Conservation (phyloP, 1,140 invertebrate genomes). For the Conus betulinus region DNA sequence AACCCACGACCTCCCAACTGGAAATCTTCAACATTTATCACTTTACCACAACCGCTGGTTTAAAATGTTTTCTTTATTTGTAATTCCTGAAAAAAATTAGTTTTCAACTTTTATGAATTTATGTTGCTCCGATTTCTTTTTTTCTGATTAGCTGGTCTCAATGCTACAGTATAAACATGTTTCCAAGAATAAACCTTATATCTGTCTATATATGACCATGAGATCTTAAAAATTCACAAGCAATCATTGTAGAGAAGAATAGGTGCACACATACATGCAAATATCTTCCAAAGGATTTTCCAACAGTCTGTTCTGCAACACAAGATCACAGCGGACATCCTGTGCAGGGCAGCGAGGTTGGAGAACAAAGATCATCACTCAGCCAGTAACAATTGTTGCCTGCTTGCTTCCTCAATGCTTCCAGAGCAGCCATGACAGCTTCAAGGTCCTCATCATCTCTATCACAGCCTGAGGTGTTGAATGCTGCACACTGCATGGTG, state of each 20-base stretch:
- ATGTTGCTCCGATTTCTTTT: too few relatives aligned
- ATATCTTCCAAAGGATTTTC: constrained; percentile 22
- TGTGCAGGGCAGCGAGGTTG: constrained; percentile 15
- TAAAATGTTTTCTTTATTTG: too few relatives aligned
- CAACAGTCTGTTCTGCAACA: constrained; percentile 23
- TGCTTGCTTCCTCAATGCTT: constrained; percentile 6
- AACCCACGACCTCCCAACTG: too few relatives aligned
- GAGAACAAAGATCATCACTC: constrained; percentile 28
- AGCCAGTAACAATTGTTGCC: constrained; percentile 40
- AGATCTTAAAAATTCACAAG: too few relatives aligned
- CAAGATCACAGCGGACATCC: constrained; percentile 31
- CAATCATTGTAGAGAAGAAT: background rate
- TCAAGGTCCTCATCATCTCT: constrained; percentile 19
- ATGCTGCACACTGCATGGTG: constrained; percentile 40
- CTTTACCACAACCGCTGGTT: too few relatives aligned
- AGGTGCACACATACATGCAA: constrained; percentile 24
- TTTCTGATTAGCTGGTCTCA: too few relatives aligned
- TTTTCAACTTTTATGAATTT: too few relatives aligned
- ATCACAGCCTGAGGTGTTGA: constrained; percentile 39
- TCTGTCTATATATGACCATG: too few relatives aligned
- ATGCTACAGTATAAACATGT: too few relatives aligned
- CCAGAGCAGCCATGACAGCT: constrained; percentile 4
- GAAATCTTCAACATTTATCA: too few relatives aligned
- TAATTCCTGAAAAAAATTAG: too few relatives aligned
- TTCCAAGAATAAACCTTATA: too few relatives aligned